Base-by-base conservation (phyloP, 1,140 invertebrate species). In the Andricus grossulariae region DNA sequence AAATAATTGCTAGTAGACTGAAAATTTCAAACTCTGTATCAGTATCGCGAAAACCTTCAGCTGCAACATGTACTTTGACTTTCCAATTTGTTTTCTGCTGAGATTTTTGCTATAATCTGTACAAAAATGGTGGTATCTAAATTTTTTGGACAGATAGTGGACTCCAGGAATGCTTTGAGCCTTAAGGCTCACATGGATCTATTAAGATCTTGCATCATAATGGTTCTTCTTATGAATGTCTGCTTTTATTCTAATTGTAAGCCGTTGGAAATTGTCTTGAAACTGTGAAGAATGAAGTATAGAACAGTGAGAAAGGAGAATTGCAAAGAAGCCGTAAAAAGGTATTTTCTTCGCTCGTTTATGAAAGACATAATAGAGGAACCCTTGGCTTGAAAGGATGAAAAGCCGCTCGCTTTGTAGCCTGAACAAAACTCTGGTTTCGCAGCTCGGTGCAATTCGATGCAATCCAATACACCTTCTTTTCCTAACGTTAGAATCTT, bases 311-410 rank as follows among this genome's bases (percentile, higher is more conserved):
- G 60, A 39, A 66, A 39, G 60, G 32, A 39, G 60, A 66, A 66
- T 66, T 66, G 60, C 45, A 66, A 66, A 32, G 60, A 66, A 18
- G 60, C 60, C 12, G 39, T 66, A 32, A 66, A 66, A 66, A 66
- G 60, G 25, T 66, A 66, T 66, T 66, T 66, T 66, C 60, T 66
- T 39, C 13, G 60, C 60, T 66, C 60, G 25, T 66, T 66, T 66
- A 66, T 66, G 13, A 66, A 66, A 66, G 60, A 66, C 60, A 66
- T 66, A 66, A 66, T 66, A 66, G 60, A 60, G 21, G 57, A 60
- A 66, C 60, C 60, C 60, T 66, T 66, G 60, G 60, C 39, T 66
- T 66, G 32, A 66, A 32, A 66, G 60, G 10, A 66, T 45, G 19
- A 6, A 66, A 66, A 66, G 60, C 32, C 60, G 60, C 60, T 66